Base-by-base conservation (phyloP, 2,888 invertebrate species). In the Clepsis dumicolana region DNA sequence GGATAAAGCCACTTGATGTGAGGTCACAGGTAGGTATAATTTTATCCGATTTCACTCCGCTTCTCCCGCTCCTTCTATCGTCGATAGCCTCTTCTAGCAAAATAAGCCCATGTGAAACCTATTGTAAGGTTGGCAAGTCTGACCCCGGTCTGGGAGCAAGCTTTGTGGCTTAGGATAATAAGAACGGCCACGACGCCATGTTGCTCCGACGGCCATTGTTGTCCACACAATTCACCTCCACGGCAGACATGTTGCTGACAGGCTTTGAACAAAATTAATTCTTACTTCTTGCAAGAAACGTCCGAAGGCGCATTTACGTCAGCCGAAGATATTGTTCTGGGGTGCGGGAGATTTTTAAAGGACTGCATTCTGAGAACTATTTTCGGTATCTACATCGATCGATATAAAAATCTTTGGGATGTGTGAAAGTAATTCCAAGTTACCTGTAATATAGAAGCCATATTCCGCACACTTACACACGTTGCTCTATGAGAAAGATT, bases 101-200 rank as follows among this genome's bases (percentile, higher is more conserved):
- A 21, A 27, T 70, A 61, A 1, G 24, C 62, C 65, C 18, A 53
- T 18, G 61, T 29, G 53, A 44, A 48, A 35, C 41, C 65, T 62
- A 64, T 65, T 70, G 68, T 68, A 70, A 38, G 57, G 59, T 61
- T 70, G 64, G 65, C 57, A 68, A 67, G 41, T 62, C 73, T 72
- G 73, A 74, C 74, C 74, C 71, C 70, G 70, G 64, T 50, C 65
- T 65, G 57, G 50, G 65, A 50, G 66, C 41, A 44, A 65, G 62
- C 70, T 69, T 72, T 72, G 72, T 69, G 68, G 72, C 68, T 74
- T 69, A 62, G 65, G 59, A 72, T 74, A 72, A 69, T 71, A 71
- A 70, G 69, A 71, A 61, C 72, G 71, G 68, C 68, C 70, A 71
- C 73, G 70, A 59, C 68, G 35, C 44, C 72, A 52, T 65, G 69